Base-by-base conservation (phyloP, 2,888 invertebrate genomes). In the Hydrotaea diabolus region DNA sequence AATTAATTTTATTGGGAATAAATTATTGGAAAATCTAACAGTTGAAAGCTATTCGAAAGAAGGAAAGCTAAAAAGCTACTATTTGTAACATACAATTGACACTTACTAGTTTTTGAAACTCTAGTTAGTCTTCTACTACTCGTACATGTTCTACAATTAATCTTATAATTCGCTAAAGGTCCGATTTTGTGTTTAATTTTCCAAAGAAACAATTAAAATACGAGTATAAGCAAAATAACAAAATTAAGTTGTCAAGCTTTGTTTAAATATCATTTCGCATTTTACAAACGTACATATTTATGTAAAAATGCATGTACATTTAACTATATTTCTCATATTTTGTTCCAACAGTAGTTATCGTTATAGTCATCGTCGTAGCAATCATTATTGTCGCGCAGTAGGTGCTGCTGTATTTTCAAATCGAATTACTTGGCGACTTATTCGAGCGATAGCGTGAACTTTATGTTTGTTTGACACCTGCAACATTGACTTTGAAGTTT, bases 401-500 rank as follows among this genome's bases (percentile, higher is more conserved):
- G 66, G 66, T 76, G 36, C 23, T 74, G 57, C 39, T 74, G 43
- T 64, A 26, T 59, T 55, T 84, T 74, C 8, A 73, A 72, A 39
- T 8, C 46, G n/a, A 49, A 49, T n/a, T 5, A 62, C 26, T 19
- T 64, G 55, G 59, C 64, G 43, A 76, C 21, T 13, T 59, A 59
- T 43, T 43, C 8, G 66, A 21, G 21, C 39, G 66, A 66, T 43
- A 43, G 43, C 43, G 66, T 66, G 43, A 66, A 66, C 66, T 69
- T 9, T 8, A 46, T 19, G 19, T 39, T 13, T n/a, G 62, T 82
- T 79, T 85, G 85, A 85, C 85, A 85, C 85, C 85, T 85, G 85
- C 81, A 78, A 64, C 84, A 83, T 77, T 85, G 85, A 85, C 86
- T 82, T 83, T 86, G 86, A 83, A 85, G 79, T 86, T 85, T 85